These are phyloP conservation scores for Mesodorylaimus sp. DNA, from an alignment of 2,888 invertebrate species.

Conservation along the genomic window DNA sequence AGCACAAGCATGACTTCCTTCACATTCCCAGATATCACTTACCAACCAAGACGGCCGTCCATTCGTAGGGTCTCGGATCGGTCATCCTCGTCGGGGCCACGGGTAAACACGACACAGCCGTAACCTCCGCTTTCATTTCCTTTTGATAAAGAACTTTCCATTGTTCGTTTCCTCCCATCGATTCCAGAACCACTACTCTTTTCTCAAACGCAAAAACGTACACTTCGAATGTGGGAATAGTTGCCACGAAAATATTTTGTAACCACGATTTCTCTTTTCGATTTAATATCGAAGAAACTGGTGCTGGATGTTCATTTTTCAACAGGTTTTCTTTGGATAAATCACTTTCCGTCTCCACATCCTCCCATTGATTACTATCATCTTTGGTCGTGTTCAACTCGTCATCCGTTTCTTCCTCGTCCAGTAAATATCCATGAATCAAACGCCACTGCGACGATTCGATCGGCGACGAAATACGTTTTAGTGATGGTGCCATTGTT, in stretches of 20 bases:
- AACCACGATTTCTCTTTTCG: too few species aligned
- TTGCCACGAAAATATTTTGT: neutral
- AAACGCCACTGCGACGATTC: too few species aligned
- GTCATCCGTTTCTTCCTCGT: neutral
- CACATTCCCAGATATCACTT: too few species aligned
- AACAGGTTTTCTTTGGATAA: too few species aligned
- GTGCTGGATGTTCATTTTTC: too few species aligned
- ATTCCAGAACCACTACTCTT: neutral
- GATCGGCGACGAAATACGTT: neutral
- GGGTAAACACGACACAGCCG: neutral
- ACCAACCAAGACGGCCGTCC: constrained; percentile 77
- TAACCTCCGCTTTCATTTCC: too few species aligned
- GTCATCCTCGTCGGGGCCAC: neutral
- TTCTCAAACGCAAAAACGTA: neutral
- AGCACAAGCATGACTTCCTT: too few species aligned
- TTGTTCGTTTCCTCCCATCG: too few species aligned
- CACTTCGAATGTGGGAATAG: neutral
- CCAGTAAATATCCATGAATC: neutral
- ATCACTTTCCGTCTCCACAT: neutral
- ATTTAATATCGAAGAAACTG: too few species aligned
- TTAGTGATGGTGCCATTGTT: neutral
- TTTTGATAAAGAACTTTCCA: too few species aligned
- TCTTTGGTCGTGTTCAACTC: neutral
- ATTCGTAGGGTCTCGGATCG: constrained; percentile 41
- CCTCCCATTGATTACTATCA: neutral